A percentile compares a stretch with the other conserved stretches of the same genome.
Conservation (phyloP, 2,113 vertebrate genomes). For the Antechinus stuartii region DNA sequence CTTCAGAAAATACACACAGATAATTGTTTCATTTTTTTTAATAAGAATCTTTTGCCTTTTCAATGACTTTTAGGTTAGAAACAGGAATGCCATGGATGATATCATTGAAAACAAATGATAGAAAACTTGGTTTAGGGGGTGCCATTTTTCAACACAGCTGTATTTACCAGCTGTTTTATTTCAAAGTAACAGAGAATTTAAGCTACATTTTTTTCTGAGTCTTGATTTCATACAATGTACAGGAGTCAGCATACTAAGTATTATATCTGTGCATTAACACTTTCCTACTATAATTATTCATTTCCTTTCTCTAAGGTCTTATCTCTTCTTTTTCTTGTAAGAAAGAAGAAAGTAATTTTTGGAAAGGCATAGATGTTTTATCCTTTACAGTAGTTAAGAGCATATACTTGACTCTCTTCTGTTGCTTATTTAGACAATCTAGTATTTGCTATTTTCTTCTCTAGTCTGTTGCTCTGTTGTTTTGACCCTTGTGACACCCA, state of each 20-base stretch:
- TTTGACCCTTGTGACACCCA: not conserved
- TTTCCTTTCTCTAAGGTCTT: not conserved
- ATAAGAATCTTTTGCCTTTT: not conserved
- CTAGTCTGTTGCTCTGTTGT: not conserved
- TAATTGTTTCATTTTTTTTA: not conserved
- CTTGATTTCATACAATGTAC: not conserved
- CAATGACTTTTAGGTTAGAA: not conserved
- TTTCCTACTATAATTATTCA: not conserved
- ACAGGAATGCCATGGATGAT: not conserved
- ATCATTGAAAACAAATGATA: not conserved
- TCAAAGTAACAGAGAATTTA: not conserved
- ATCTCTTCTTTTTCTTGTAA: not conserved
- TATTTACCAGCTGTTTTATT: not conserved
- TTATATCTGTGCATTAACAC: not conserved
- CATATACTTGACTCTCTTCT: not conserved
- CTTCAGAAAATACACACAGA: not conserved
- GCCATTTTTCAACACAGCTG: not conserved
- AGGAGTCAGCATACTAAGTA: not conserved
- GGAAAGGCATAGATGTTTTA: not conserved
- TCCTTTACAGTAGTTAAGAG: not conserved
- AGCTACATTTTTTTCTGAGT: not conserved
- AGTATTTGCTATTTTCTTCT: not conserved
- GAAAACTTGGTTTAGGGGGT: not conserved
- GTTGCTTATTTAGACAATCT: not conserved
- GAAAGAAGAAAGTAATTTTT: not conserved